Conservation (phyloP, 2,888 invertebrate genomes). For the Pterostichus niger region DNA sequence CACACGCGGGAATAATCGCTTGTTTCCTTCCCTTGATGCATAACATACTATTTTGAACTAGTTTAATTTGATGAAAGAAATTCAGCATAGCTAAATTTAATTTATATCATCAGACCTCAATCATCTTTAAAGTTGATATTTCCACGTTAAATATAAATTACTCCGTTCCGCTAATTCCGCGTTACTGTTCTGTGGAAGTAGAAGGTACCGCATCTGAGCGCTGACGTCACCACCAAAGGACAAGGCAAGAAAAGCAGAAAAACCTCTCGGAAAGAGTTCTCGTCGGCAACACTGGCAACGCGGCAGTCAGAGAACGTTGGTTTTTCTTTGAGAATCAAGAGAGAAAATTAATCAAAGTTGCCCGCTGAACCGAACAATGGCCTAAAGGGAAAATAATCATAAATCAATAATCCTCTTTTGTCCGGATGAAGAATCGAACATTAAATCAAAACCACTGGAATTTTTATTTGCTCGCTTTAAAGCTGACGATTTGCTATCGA, state of each 20-base stretch:
- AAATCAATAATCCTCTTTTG: conserved; percentile 71
- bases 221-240: neutral
- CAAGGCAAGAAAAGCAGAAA: conserved; percentile 15
- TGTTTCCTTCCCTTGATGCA: too few relatives aligned
- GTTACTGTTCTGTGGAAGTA: too few relatives aligned
- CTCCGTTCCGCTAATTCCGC: too few relatives aligned
- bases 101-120: too few relatives aligned
- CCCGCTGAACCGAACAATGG: conserved; percentile 70
- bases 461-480: conserved; percentile 61
- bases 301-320: conserved; percentile 45
- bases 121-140: too few relatives aligned
- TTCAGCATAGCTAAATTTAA: too few relatives aligned
- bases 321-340: conserved; percentile 63
- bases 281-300: neutral
- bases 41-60: too few relatives aligned
- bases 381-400: conserved; percentile 71
- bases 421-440: conserved; percentile 61
- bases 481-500: conserved; percentile 50
- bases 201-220: too few relatives aligned
- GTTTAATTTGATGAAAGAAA: too few relatives aligned
- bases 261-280: conserved; percentile 10
- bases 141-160: too few relatives aligned
- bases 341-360: conserved; percentile 64
- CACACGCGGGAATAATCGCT: too few relatives aligned
- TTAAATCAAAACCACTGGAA: conserved; percentile 64